Base-by-base conservation (phyloP, 2,113 vertebrate species). In the Odontesthes bonariensis region DNA sequence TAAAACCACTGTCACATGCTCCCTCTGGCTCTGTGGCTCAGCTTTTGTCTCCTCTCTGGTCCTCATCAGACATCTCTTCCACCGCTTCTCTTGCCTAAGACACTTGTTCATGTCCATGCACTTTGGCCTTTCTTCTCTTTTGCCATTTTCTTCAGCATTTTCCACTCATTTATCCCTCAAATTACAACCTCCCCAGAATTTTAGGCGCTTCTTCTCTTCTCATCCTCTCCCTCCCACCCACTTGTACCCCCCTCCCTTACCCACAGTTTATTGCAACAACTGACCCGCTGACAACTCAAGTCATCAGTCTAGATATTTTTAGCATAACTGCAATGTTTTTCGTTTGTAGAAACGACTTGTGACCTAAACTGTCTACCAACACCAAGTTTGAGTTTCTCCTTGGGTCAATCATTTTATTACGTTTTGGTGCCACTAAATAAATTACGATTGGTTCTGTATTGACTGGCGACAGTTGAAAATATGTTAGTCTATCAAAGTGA, bases 81-180 rank as follows among this genome's bases (percentile, higher is more conserved):
- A 8, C 32, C 23, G 14, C 62, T 73, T 64, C 61, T 17, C 27
- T 33, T 57, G 69, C 47, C 62, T 49, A 57, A 64, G 58, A 49
- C 62, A 47, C 64, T 79, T 68, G 20, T 4, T 17, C 62, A 59
- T 17, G 8, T 72, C 69, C 53, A 27, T 66, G 33, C 61, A 82
- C 73, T 61, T 53, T 75, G 22, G 52, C 62, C 55, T n/a, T 10
- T 47, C 20, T 44, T 17, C 16, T 63, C 33, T 38, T 66, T 5
- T 16, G 2, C 19, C 16, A 13, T 49, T 54, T 57, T 57, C 22
- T 73, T 17, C 13, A 17, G 23, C 38, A 4, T 69, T 70, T 74
- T 62, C 61, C 64, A 73, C 68, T 64, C 59, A 35, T 72, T 70
- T 33, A 51, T 78, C 23, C 63, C 22, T 65, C 54, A 56, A 51